A percentile compares a stretch with the other conserved stretches of the same genome.
These are phyloP conservation scores for Fregetta grallaria DNA, from an alignment of 2,113 vertebrate genomes.

Conservation along the genomic window DNA sequence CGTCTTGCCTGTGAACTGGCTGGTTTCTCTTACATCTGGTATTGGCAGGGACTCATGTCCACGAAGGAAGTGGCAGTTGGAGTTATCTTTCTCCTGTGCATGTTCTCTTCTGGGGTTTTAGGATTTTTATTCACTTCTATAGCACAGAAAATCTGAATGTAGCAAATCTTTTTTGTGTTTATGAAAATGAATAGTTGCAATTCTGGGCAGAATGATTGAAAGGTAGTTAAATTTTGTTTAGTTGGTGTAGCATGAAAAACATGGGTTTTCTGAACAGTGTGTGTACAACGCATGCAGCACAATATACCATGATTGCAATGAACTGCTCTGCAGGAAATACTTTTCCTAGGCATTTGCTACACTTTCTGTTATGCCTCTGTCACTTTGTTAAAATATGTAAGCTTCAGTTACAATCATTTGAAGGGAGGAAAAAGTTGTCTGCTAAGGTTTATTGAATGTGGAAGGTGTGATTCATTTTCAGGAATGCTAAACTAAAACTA, in stretches of 20 bases:
- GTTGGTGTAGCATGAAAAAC: background rate
- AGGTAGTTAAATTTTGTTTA: background rate
- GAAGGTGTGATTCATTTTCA: background rate
- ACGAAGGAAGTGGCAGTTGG: background rate
- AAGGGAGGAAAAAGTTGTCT: background rate
- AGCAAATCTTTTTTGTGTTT: background rate
- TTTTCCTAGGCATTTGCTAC: background rate
- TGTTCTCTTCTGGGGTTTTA: background rate
- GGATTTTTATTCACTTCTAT: background rate
- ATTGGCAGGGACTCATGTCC: background rate
- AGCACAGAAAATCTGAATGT: background rate
- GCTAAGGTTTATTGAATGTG: background rate
- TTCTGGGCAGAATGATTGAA: background rate
- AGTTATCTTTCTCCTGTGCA: background rate
- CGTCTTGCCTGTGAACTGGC: background rate
- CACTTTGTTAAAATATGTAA: background rate
- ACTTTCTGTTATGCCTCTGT: background rate
- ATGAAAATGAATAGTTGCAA: background rate
- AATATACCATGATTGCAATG: background rate
- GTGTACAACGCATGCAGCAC: background rate
- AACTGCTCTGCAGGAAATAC: background rate
- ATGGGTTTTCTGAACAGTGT: background rate
- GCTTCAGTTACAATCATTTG: background rate
- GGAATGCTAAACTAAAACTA: background rate
- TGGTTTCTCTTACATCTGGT: background rate